Evolutionary conservation across 2,113 vertebrate species (phyloP).

Genomic region (Planiliza haematocheilus): DNA sequence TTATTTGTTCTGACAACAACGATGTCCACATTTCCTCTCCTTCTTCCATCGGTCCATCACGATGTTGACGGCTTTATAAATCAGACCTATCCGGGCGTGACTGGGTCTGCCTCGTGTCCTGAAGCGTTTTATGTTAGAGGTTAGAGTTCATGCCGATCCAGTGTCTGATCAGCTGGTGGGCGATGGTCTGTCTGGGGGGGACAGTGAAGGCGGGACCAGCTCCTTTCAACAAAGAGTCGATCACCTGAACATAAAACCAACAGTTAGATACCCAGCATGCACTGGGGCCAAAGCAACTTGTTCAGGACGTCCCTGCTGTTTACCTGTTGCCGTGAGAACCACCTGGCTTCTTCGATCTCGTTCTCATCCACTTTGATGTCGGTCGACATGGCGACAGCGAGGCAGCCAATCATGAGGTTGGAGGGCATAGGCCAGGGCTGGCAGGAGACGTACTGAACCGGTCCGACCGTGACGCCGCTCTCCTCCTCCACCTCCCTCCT

Average conservation of each 20-base stretch:
- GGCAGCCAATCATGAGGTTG: constrained; percentile 95
- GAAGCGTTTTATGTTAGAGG: constrained; percentile 79
- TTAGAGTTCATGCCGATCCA: constrained; percentile 91
- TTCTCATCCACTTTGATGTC: constrained; percentile 92
- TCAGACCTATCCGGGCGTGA: not conserved
- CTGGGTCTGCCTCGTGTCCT: fast-evolving
- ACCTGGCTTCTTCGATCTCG: constrained; percentile 95
- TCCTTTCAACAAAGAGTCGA: constrained; percentile 85
- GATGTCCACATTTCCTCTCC: no score
- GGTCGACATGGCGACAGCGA: constrained; percentile 89
- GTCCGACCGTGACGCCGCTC: constrained; percentile 89
- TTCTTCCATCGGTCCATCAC: no score
- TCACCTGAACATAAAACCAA: constrained; percentile 75
- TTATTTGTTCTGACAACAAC: no score
- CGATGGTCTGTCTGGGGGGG: constrained; percentile 90
- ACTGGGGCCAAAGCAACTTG: no score
- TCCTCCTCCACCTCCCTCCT: constrained; percentile 94
- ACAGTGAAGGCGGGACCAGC: constrained; percentile 79
- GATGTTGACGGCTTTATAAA: not conserved
- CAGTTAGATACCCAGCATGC: not conserved
- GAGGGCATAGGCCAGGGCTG: constrained; percentile 98
- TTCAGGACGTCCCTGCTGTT: not conserved
- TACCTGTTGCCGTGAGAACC: constrained; percentile 95
- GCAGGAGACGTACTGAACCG: constrained; percentile 91
- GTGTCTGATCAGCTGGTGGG: constrained; percentile 92